Conservation (phyloP, 92 coral and sea anemone species). For the Epizoanthus illoricatus region DNA sequence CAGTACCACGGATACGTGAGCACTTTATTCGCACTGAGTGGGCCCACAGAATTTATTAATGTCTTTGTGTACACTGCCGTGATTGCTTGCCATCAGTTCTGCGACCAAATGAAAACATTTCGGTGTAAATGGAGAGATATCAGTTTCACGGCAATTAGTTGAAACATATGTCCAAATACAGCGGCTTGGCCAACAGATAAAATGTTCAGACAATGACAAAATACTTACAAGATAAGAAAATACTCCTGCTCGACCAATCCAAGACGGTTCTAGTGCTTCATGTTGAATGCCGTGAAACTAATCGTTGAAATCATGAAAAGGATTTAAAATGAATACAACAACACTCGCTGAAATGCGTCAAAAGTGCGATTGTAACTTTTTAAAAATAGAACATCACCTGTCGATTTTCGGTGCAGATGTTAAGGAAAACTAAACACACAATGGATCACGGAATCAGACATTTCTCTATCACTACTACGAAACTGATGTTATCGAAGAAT, state of each 20-base stretch:
- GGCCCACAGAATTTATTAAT: neutral
- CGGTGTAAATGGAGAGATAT: slow-evolving; percentile 16
- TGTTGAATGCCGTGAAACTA: neutral
- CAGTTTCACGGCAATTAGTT: slow-evolving; percentile 37
- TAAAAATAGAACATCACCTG: neutral
- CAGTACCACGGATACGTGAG: slow-evolving; percentile 30
- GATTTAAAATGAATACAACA: neutral
- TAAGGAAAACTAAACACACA: neutral
- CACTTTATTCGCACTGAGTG: neutral
- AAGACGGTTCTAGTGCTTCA: neutral
- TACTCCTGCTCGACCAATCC: slow-evolving; percentile 29
- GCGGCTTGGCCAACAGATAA: slow-evolving; percentile 31
- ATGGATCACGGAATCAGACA: slow-evolving; percentile 19
- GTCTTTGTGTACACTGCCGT: slow-evolving; percentile 34
- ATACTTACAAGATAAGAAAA: slow-evolving; percentile 36
- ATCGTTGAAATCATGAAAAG: neutral
- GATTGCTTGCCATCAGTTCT: slow-evolving; percentile 28
- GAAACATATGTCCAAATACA: slow-evolving; percentile 30
- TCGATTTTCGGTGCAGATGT: neutral
- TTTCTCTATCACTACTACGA: neutral
- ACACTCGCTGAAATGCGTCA: neutral
- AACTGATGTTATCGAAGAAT: slow-evolving; percentile 7
- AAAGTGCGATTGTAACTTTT: neutral
- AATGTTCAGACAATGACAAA: slow-evolving; percentile 36
- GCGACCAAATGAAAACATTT: slow-evolving; percentile 34